Percentiles rank a stretch among this genome's conserved stretches.
Conservation (phyloP, 92 coral and sea anemone species). For the Diadumene lineata region DNA sequence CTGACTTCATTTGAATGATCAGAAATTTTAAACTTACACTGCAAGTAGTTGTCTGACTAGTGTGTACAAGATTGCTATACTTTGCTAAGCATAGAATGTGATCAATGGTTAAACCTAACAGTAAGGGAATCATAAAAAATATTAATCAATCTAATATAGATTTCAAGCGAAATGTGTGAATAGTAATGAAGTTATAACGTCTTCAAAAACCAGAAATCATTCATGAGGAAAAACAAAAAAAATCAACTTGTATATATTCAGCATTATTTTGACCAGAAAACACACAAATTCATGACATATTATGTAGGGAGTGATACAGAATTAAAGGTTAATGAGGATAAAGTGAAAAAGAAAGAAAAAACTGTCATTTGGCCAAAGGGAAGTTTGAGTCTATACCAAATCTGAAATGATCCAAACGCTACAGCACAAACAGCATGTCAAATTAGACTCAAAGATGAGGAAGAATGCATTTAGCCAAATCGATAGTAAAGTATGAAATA, state of each 20-base stretch:
- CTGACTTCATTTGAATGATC: conserved; percentile 11
- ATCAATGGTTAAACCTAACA: no score
- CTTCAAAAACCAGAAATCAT: conserved; percentile 17
- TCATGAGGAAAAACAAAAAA: conserved; percentile 24
- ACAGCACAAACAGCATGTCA: conserved; percentile 4
- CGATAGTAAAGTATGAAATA: background rate
- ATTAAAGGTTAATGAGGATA: conserved; percentile 1
- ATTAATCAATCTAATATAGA: background rate
- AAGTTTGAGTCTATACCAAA: background rate
- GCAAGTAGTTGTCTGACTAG: no score
- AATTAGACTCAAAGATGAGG: background rate
- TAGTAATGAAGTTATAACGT: conserved; percentile 25
- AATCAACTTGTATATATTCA: background rate
- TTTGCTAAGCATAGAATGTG: background rate
- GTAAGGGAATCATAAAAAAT: background rate
- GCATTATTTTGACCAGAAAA: background rate
- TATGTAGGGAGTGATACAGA: background rate
- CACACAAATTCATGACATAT: conserved; percentile 6
- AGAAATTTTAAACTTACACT: background rate
- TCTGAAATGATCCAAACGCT: conserved; percentile 10
- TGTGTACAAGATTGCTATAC: no score
- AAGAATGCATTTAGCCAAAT: background rate
- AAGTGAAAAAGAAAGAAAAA: conserved; percentile 12
- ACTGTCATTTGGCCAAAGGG: background rate
- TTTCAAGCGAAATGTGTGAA: conserved; percentile 5